These are phyloP conservation scores for Tenualosa ilisha DNA, from an alignment of 2,797 vertebrate species.

Conservation along the genomic window DNA sequence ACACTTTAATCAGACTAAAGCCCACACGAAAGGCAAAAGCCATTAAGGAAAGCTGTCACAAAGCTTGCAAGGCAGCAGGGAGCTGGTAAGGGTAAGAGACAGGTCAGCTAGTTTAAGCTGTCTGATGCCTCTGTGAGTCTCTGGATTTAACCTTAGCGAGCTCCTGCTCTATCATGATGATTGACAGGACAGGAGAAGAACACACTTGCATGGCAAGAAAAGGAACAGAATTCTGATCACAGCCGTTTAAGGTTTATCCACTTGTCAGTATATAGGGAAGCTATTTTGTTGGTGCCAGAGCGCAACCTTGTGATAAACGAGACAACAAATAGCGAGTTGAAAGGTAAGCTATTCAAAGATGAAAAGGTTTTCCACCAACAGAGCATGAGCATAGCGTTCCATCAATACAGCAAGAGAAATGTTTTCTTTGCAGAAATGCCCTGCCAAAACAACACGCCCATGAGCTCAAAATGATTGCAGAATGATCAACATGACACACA, in stretches of 20 bases:
- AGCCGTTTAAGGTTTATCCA: background rate
- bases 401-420: background rate
- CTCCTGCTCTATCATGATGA: constrained; percentile 18
- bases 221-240: constrained; percentile 1
- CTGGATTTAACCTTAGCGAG: background rate
- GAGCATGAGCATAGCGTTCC: background rate
- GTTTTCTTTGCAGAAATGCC: background rate
- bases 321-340: background rate
- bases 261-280: background rate
- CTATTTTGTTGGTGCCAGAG: background rate
- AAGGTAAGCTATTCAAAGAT: background rate
- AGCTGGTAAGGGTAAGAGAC: background rate
- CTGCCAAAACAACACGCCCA: background rate
- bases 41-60: background rate
- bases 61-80: background rate
- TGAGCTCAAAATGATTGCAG: background rate
- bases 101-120: constrained; percentile 4
- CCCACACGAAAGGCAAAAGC: background rate
- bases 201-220: background rate
- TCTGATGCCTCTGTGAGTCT: background rate
- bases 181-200: background rate
- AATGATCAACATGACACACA: background rate
- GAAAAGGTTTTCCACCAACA: background rate
- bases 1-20: background rate
- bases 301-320: background rate